Percentiles rank a stretch among this genome's conserved stretches.
These are phyloP conservation scores for Drosophila histrio DNA, from an alignment of 2,888 invertebrate species.

Conservation along the genomic window DNA sequence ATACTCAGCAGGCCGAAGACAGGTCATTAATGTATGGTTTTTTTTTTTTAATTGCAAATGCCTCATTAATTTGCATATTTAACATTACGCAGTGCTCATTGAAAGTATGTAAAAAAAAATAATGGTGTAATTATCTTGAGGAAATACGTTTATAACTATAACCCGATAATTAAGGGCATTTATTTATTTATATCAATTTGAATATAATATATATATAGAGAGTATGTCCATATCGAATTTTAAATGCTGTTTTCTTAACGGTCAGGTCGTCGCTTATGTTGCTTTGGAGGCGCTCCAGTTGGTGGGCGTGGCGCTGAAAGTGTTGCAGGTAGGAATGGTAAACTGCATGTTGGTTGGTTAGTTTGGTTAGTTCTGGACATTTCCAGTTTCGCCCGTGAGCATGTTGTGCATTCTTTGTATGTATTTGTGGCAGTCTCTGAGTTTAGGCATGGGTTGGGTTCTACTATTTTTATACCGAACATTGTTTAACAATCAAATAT, in stretches of 20 bases:
- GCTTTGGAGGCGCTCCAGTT: constrained; percentile 67
- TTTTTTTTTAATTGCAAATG: background rate
- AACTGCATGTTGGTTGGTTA: constrained; percentile 44
- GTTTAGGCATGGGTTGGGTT: constrained; percentile 39
- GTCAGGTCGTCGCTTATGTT: constrained; percentile 82
- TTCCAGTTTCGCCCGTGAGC: constrained; percentile 34
- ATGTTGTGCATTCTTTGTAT: constrained; percentile 33
- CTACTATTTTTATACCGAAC: background rate
- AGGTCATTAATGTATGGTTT: background rate
- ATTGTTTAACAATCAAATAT: background rate
- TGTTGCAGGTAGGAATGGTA: constrained; percentile 51
- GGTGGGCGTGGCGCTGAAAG: constrained; percentile 66
- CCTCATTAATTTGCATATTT: background rate
- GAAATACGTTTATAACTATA: too few relatives aligned
- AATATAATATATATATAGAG: background rate
- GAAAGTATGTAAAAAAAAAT: too few relatives aligned
- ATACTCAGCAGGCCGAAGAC: background rate
- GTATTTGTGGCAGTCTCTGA: constrained; percentile 26
- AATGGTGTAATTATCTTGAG: background rate
- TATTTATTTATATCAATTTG: background rate
- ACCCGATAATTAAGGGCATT: too few relatives aligned
- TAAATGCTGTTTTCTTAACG: constrained; percentile 22
- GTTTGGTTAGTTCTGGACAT: constrained; percentile 15
- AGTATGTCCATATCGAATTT: background rate
- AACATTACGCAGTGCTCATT: background rate